Base-by-base conservation (phyloP, 2,888 invertebrate genomes). In the Cephus sareptanus region DNA sequence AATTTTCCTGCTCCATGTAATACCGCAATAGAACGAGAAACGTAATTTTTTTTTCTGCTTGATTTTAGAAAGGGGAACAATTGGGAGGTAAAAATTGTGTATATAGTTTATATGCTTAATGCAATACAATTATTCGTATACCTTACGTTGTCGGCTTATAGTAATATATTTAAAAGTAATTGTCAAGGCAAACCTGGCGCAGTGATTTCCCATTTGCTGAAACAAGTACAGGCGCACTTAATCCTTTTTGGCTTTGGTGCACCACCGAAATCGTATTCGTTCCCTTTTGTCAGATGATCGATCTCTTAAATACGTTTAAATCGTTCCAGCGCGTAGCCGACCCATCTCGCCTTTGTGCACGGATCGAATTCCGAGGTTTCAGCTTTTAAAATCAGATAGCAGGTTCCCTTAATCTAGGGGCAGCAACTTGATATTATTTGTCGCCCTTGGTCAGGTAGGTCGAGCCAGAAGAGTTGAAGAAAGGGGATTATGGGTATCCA, bases 401-500 rank as follows among this genome's bases (percentile, higher is more conserved):
- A 73, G 77, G 81, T 79, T 73, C 76, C 75, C 74, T 56, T 33
- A 74, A 74, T 74, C 74, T 69, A 40, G 33, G 69, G 74, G 68
- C 78, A 77, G 85, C 82, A 88, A 89, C 86, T 84, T 85, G 86
- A 89, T 89, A 89, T 87, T 88, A 89, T 87, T 89, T 85, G 87
- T 87, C 87, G 87, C 85, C 83, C 84, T 80, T 82, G 84, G 87
- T 88, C 87, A 89, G 87, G 84, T 86, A 85, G 76, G 85, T 71
- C 15, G 71, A 33, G 87, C 87, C 85, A 85, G 82, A 80, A 82
- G 84, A 85, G 83, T 86, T 82, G 85, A 79, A 85, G 84, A 88
- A 89, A 89, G 80, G 87, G 86, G 89, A 90, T 90, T 90, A 90
- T 84, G 80, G 79, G 87, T 90, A 89, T 90, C 89, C 89, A 90